Percentiles rank a stretch among this genome's conserved stretches.
These are phyloP conservation scores for Heliothis subflexa DNA, from an alignment of 1,140 invertebrate genomes.

Conservation along the genomic window DNA sequence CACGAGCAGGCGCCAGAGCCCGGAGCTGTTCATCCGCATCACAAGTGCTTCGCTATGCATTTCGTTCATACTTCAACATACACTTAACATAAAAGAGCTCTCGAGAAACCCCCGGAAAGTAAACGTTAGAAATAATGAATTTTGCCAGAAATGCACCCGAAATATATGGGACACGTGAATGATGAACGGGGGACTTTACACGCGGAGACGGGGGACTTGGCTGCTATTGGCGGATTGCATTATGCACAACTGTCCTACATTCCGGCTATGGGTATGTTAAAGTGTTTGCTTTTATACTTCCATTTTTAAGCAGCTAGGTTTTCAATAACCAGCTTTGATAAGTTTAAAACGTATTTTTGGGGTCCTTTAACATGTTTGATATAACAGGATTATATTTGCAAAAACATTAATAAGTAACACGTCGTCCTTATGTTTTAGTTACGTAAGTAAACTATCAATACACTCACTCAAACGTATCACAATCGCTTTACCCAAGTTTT, in stretches of 20 bases:
- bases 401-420: too few relatives aligned
- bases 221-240: conserved; percentile 28
- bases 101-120: neutral
- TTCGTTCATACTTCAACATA: conserved; percentile 34
- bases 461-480: too few relatives aligned
- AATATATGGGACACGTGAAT: conserved; percentile 33
- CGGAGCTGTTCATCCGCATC: neutral
- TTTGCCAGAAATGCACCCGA: conserved; percentile 33
- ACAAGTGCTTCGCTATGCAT: conserved; percentile 33
- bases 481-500: too few relatives aligned
- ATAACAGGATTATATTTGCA: too few relatives aligned
- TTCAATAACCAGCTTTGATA: too few relatives aligned
- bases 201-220: conserved; percentile 6
- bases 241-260: conserved; percentile 31
- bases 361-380: too few relatives aligned
- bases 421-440: too few relatives aligned
- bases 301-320: too few relatives aligned
- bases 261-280: neutral
- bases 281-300: neutral
- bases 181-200: neutral
- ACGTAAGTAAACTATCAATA: too few relatives aligned
- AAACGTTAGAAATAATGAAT: conserved; percentile 38
- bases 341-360: too few relatives aligned
- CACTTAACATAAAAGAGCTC: conserved; percentile 33
- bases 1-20: neutral